Conservation (phyloP, 1,140 invertebrate species). For the Drosophila kanapiae region DNA sequence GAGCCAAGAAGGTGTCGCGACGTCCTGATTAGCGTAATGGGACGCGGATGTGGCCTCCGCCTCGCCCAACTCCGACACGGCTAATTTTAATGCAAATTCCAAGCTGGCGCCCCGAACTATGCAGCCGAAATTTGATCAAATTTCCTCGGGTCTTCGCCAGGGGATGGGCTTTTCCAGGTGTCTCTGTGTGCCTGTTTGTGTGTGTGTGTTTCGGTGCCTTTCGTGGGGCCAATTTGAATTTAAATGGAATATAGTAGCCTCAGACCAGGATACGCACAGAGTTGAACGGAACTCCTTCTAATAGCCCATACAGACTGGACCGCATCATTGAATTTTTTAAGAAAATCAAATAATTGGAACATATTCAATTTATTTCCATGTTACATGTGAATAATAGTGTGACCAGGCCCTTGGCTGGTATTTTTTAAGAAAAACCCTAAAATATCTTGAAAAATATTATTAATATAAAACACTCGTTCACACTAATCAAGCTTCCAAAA, state of each 20-base stretch:
- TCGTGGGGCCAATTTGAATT: slow-evolving; percentile 35
- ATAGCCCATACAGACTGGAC: background rate
- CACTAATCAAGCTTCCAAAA: no score
- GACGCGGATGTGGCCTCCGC: slow-evolving; percentile 9
- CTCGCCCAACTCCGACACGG: background rate
- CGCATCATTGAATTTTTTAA: background rate
- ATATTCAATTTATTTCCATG: no score
- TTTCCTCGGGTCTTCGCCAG: slow-evolving; percentile 6
- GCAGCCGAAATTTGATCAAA: slow-evolving; percentile 58
- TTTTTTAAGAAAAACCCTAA: no score
- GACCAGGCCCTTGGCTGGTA: no score
- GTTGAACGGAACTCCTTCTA: background rate
- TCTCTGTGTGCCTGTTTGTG: background rate
- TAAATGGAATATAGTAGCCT: slow-evolving; percentile 28
- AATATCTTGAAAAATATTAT: no score
- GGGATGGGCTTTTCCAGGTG: slow-evolving; percentile 1
- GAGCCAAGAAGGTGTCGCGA: background rate
- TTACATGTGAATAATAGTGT: no score
- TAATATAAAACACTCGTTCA: no score
- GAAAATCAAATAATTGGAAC: no score
- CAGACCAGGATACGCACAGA: background rate
- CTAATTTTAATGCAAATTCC: slow-evolving; percentile 74
- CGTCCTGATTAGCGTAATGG: slow-evolving; percentile 66
- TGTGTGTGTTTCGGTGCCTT: background rate
- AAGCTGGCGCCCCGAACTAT: slow-evolving; percentile 35